These are phyloP conservation scores for Sebastes vulpes DNA, from an alignment of 2,797 vertebrate genomes.

Conservation along the genomic window DNA sequence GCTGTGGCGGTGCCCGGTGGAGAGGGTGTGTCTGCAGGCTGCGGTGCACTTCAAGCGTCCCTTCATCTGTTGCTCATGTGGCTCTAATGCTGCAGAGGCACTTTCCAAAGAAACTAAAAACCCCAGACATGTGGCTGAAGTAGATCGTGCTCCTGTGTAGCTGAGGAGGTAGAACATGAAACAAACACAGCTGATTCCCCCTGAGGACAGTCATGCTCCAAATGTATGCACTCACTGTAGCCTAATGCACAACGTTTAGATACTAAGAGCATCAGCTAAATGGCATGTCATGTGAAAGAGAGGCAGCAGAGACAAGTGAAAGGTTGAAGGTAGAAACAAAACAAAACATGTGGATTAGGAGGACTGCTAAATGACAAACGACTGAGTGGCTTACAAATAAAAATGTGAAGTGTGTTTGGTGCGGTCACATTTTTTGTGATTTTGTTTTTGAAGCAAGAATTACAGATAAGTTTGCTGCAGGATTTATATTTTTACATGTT, in stretches of 20 bases:
- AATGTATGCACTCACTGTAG: constrained; percentile 32
- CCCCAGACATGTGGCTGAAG: constrained; percentile 32
- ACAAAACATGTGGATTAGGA: neutral
- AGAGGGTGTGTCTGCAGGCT: constrained; percentile 66
- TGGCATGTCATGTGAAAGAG: neutral
- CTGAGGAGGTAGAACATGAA: constrained; percentile 7
- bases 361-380: neutral
- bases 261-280: neutral
- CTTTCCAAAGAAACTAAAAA: constrained; percentile 9
- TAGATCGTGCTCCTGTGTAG: constrained; percentile 6
- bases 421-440: fast-evolving
- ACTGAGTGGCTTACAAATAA: neutral
- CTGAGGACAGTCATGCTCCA: constrained; percentile 1
- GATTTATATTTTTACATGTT: neutral
- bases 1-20: constrained; percentile 52
- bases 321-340: neutral
- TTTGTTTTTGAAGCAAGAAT: neutral
- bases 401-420: neutral
- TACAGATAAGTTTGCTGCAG: neutral
- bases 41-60: constrained; percentile 57
- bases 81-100: constrained; percentile 29
- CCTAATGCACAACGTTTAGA: constrained; percentile 17
- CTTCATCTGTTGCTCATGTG: constrained; percentile 47
- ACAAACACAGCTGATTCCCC: constrained; percentile 6
- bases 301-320: neutral